These are phyloP conservation scores for Hylaeus volcanicus DNA, from an alignment of 1,140 invertebrate genomes.

Conservation along the genomic window DNA sequence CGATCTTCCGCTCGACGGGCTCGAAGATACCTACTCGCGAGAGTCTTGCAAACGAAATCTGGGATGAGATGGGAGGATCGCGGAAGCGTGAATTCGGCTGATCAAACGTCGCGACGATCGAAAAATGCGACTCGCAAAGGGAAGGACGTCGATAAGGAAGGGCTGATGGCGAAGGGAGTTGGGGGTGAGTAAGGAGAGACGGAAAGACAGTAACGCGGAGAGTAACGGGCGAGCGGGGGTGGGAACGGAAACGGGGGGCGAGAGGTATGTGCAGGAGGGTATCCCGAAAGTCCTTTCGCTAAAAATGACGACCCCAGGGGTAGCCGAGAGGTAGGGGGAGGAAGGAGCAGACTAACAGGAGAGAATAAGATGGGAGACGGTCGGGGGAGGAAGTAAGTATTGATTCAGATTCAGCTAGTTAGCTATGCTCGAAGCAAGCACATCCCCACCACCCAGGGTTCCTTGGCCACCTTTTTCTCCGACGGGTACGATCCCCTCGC, in stretches of 20 bases:
- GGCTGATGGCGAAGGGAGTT: too few species aligned
- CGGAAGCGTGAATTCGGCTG: conserved; percentile 60
- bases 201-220: conserved; percentile 40
- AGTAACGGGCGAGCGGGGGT: conserved; percentile 21
- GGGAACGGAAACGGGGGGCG: conserved; percentile 25
- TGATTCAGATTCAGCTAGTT: conserved; percentile 79
- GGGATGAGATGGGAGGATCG: conserved; percentile 29
- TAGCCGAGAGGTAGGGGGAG: not conserved
- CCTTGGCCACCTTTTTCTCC: conserved; percentile 47
- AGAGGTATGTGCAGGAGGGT: conserved; percentile 38
- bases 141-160: not conserved
- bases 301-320: conserved; percentile 39
- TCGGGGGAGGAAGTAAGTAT: conserved; percentile 73
- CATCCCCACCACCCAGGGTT: conserved; percentile 42
- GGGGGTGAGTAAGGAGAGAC: conserved; percentile 1
- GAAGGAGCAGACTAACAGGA: conserved; percentile 10
- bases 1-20: conserved; percentile 34
- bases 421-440: conserved; percentile 73
- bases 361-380: conserved; percentile 45
- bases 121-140: conserved; percentile 30
- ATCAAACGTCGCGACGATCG: conserved; percentile 67
- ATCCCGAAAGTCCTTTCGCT: conserved; percentile 46
- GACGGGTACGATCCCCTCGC: conserved; percentile 38
- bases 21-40: conserved; percentile 21
- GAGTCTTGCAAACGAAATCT: conserved; percentile 49